Evolutionary conservation across 2,797 vertebrate species (phyloP).

Genomic region (Galago senegalensis): DNA sequence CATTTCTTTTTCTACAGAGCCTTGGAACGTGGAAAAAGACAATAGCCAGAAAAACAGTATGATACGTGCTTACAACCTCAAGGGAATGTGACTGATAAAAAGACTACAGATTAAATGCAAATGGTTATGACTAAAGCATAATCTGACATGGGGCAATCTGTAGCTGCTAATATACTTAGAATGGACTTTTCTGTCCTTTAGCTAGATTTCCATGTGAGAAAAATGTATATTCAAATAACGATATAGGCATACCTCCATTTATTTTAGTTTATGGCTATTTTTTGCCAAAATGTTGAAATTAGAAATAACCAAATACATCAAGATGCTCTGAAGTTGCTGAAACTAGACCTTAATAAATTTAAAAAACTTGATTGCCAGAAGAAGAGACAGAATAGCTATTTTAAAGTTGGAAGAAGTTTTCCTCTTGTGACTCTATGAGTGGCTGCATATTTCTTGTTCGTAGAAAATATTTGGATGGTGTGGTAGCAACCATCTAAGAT

Average conservation of each 20-base stretch:
- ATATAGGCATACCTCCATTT: neutral
- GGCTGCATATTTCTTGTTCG: neutral
- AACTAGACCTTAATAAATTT: neutral
- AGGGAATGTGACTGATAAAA: conserved; percentile 29
- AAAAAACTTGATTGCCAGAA: neutral
- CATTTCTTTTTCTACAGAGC: conserved; percentile 16
- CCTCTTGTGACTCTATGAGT: neutral
- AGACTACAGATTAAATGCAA: conserved; percentile 47
- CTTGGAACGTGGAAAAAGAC: conserved; percentile 38
- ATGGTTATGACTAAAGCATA: conserved; percentile 28
- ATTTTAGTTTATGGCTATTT: conserved; percentile 34
- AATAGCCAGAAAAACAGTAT: conserved; percentile 29
- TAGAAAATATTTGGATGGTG: neutral
- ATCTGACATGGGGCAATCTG: neutral
- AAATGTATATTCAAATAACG: neutral
- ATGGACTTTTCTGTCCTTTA: neutral
- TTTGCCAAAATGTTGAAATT: neutral
- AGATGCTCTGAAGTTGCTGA: conserved; percentile 16
- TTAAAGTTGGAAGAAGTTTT: conserved; percentile 31
- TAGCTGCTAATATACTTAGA: neutral
- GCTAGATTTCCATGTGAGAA: neutral
- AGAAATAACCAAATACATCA: neutral
- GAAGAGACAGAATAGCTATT: conserved; percentile 6
- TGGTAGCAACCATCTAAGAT: neutral
- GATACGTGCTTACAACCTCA: conserved; percentile 50